Base-by-base conservation (phyloP, 2,888 invertebrate genomes). In the Drosophila melanosoma region DNA sequence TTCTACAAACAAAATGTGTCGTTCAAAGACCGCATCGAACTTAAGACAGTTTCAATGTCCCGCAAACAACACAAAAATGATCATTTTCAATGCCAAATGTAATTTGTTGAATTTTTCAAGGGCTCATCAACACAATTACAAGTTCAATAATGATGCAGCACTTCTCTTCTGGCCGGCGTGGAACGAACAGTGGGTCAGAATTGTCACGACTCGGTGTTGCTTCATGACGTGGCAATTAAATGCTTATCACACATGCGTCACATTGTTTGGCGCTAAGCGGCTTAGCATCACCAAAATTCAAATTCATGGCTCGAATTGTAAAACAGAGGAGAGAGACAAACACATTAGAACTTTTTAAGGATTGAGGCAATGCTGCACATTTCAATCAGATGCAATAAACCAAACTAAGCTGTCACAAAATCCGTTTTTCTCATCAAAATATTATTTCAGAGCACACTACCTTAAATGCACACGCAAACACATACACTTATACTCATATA, bases 361-460 rank as follows among this genome's bases (percentile, higher is more conserved):
- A 35, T 32, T 17, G 23, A 23, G 36, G 38, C 57, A 60, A 59
- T 45, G 71, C 53, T 70, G 42, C 66, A 59, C 72, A 63, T 70
- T 83, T 88, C 80, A 87, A 83, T 85, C 76, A 77, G 77, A 80
- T 71, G 76, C 74, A 77, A 79, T 75, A 80, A 83, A 71, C 74
- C 87, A 72, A 81, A 59, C 60, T 79, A 74, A 87, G 84, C 88
- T 79, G 66, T 70, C 75, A 60, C 69, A 58, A 77, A 87, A 84
- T 87, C 76, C 84, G 53, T 71, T 80, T 74, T 74, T 49, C 75
- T 72, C 70, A 63, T 61, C 32, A 74, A 64, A 78, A 74, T 78
- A 78, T 78, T 70, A 77, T 66, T 69, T 40, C 68, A 58, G 35
- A 40, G 48, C 54, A 45, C 54, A 38, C 33, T 51, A 52, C 38